A percentile compares a stretch with the other conserved stretches of the same genome.
phyloP scores from a whole-genome alignment of 2,797 vertebrate species.

The Neopelma chrysocephalum region DNA sequence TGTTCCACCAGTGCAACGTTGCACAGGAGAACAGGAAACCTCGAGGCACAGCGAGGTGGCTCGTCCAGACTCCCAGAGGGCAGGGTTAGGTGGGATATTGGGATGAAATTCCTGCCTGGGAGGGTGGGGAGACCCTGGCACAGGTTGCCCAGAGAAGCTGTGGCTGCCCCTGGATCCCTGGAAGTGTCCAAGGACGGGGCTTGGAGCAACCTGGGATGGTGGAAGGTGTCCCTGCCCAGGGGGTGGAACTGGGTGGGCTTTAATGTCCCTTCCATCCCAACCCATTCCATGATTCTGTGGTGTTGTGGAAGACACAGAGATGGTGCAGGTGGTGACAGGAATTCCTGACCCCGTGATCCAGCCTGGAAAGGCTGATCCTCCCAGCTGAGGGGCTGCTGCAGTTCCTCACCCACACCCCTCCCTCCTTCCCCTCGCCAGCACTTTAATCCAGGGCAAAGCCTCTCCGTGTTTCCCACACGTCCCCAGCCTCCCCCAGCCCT shows the following conservation, averaged over 20 bases:
- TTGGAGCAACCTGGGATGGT: not conserved
- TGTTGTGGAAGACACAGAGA: fast-evolving
- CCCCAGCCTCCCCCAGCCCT: not conserved
- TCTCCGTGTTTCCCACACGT: not conserved
- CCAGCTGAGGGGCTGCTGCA: not conserved
- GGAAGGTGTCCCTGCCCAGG: not conserved
- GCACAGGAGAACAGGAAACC: not conserved
- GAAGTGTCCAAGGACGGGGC: not conserved
- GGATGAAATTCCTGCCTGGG: not conserved
- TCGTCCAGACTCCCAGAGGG: not conserved
- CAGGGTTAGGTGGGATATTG: not conserved
- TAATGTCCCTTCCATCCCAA: not conserved
- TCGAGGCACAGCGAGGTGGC: too few relatives aligned
- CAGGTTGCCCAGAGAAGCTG: not conserved
- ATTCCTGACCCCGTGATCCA: not conserved
- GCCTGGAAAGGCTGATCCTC: not conserved
- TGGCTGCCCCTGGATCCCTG: not conserved
- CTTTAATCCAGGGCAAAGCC: conserved; percentile 27
- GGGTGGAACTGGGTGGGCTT: not conserved
- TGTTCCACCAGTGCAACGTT: not conserved
- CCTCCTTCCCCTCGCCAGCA: not conserved
- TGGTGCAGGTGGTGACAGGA: not conserved
- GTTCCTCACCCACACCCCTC: not conserved
- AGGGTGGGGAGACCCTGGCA: not conserved
- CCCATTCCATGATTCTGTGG: not conserved